Conservation (phyloP, 2,797 vertebrate species). For the Remorina albescens region DNA sequence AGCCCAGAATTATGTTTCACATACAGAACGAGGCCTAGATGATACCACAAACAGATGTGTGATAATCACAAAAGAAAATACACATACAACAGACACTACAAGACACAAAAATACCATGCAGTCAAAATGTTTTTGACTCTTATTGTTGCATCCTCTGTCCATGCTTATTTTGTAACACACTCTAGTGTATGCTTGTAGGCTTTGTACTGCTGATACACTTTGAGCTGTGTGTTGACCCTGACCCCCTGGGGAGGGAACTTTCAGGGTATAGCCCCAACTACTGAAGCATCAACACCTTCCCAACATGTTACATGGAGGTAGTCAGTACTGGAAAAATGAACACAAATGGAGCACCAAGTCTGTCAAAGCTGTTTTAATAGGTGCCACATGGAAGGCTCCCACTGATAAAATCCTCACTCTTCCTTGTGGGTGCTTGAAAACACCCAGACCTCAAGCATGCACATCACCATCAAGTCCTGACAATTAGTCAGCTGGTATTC, state of each 20-base stretch:
- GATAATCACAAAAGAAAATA: no score
- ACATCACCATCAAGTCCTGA: constrained; percentile 56
- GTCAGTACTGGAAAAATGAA: constrained; percentile 15
- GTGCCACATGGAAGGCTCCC: constrained; percentile 78
- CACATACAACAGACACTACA: no score
- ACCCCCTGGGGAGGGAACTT: neutral
- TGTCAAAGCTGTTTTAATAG: constrained; percentile 83
- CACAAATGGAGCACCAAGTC: constrained; percentile 60
- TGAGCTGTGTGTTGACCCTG: neutral
- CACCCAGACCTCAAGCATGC: constrained; percentile 62
- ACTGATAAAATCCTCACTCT: constrained; percentile 69
- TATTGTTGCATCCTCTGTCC: no score
- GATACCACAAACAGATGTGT: neutral
- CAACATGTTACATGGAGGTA: neutral
- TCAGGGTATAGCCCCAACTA: neutral
- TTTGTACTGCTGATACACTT: no score
- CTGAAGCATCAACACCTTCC: no score
- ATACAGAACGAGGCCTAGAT: neutral
- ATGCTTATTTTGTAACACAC: no score
- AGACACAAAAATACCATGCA: no score
- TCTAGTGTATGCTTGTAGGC: no score
- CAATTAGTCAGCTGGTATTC: constrained; percentile 54
- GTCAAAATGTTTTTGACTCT: no score
- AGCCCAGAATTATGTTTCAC: neutral
- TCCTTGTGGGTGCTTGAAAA: constrained; percentile 54